Base-by-base conservation (phyloP, 2,888 invertebrate genomes). In the Spilarctia lutea region DNA sequence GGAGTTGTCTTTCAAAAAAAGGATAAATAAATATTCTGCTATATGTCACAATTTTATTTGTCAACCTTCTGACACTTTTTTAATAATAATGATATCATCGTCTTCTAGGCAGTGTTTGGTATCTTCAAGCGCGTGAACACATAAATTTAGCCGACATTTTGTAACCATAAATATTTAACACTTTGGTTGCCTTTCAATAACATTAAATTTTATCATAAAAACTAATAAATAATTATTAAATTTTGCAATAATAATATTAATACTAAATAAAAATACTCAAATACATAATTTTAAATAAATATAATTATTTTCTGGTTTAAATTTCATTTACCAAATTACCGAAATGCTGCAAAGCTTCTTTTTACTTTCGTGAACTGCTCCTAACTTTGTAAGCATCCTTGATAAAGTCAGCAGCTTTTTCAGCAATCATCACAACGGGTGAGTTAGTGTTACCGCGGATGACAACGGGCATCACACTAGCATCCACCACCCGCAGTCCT, bases 351-450 rank as follows among this genome's bases (percentile, higher is more conserved):
- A 63, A 63, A 60, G 6, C 4, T 18, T 7, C 18, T 27, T 60
- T 2, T 7, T 30, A 18, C 7, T 30, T 16, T 30, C 30, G 27
- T 30, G 6, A 7, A 24, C 13, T n/a, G 24, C 42, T n/a, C 3
- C 3, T 39, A 39, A 8, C n/a, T 3, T n/a, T 74, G 74, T 91
- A 79, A 48, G 84, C 77, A 6, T 82, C 76, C 78, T 92, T 93
- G 42, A 95, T 94, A 69, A 91, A 91, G 71, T 91, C 90, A 0
- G 91, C 93, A 0, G 93, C 93, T 78, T 86, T 88, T 81, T 95
- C 94, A 0, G 94, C 94, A 60, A 94, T 89, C 94, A 95, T 95
- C 11, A 94, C 86, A 13, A 93, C 93, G 0, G 94, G 93, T 0
- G 94, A 91, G 75, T 94, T 94, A 8, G 94, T 94, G 79, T 95